These are phyloP conservation scores for Medauroidea extradentata DNA, from an alignment of 1,140 invertebrate genomes.

Conservation along the genomic window DNA sequence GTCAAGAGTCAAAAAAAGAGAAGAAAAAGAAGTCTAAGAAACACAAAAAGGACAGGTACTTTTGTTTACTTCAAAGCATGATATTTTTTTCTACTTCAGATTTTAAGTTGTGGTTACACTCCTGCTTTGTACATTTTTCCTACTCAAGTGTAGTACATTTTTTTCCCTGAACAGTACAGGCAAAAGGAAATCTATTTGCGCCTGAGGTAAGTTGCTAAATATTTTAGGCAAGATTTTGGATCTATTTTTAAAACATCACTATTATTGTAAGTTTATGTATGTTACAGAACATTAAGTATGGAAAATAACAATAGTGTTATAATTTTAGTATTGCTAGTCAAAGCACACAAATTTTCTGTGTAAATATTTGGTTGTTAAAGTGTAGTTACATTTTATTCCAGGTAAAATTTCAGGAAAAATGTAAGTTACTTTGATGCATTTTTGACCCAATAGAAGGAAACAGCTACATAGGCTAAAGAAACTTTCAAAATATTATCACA, in stretches of 20 bases:
- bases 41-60: slow-evolving; percentile 19
- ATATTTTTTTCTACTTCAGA: background rate
- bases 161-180: slow-evolving; percentile 16
- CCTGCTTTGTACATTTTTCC: slow-evolving; percentile 1
- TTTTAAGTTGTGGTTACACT: background rate
- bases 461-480: too few relatives aligned
- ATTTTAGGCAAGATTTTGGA: background rate
- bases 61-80: background rate
- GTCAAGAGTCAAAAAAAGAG: slow-evolving; percentile 11
- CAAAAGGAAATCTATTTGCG: slow-evolving; percentile 12
- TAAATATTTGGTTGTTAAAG: background rate
- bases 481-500: too few relatives aligned
- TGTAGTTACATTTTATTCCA: background rate
- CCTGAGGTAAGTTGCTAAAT: slow-evolving; percentile 13
- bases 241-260: background rate
- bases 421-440: background rate
- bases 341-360: too few relatives aligned
- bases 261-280: too few relatives aligned
- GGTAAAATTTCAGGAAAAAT: background rate
- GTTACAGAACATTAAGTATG: too few relatives aligned
- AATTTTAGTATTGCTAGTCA: too few relatives aligned
- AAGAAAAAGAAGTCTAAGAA: slow-evolving; percentile 19
- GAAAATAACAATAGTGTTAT: too few relatives aligned
- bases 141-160: slow-evolving; percentile 9
- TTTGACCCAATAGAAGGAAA: too few relatives aligned